These are phyloP conservation scores for Karalla daura DNA, from an alignment of 2,797 vertebrate species.

Conservation along the genomic window DNA sequence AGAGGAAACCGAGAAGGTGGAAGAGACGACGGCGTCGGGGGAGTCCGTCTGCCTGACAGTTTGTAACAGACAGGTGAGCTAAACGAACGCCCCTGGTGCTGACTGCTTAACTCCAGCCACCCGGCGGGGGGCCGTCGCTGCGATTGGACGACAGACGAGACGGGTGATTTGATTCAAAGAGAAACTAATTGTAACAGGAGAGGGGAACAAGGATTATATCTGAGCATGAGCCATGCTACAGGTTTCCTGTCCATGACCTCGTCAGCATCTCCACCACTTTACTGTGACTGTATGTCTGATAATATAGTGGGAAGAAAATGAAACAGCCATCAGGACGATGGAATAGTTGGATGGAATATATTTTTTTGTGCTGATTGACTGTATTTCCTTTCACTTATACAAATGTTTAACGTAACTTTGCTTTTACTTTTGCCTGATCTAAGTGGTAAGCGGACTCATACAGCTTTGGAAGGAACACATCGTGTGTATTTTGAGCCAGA, in stretches of 20 bases:
- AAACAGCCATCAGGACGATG: too few species aligned
- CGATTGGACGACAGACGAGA: slow-evolving; percentile 19
- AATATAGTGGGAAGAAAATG: too few species aligned
- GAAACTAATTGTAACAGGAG: slow-evolving; percentile 31
- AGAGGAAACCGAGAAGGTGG: slow-evolving; percentile 49
- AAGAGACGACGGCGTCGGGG: slow-evolving; percentile 26
- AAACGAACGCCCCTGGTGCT: slow-evolving; percentile 56
- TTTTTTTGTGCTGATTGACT: too few species aligned
- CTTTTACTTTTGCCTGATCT: too few species aligned
- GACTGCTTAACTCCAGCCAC: slow-evolving; percentile 12
- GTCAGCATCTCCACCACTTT: too few species aligned
- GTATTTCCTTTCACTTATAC: too few species aligned
- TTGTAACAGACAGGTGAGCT: slow-evolving; percentile 71
- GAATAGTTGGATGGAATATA: too few species aligned
- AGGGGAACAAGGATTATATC: neutral
- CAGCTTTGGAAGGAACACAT: too few species aligned
- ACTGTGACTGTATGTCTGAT: too few species aligned
- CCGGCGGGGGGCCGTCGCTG: slow-evolving; percentile 35
- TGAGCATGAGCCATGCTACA: neutral
- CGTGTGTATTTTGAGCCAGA: too few species aligned
- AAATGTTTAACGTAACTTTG: too few species aligned
- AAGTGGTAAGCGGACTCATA: too few species aligned
- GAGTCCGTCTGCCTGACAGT: slow-evolving; percentile 24
- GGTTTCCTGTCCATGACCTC: neutral
- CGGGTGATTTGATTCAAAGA: slow-evolving; percentile 44